A percentile compares a stretch with the other conserved stretches of the same genome.
These are phyloP conservation scores for Metacarcinus magister DNA, from an alignment of 2,888 invertebrate genomes.

Conservation along the genomic window DNA sequence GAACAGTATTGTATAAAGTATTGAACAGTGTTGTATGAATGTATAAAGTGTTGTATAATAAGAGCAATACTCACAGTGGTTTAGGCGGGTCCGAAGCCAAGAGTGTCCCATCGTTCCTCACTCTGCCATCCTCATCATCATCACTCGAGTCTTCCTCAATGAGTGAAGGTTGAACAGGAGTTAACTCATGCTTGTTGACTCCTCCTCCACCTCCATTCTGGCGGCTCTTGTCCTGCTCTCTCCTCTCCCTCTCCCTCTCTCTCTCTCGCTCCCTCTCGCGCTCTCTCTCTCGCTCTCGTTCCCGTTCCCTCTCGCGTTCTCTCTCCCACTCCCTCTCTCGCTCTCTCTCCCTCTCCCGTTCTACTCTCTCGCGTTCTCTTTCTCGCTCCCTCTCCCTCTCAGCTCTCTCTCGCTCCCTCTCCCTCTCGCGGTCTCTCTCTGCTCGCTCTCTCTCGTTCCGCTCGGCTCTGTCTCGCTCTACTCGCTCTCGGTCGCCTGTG, in stretches of 20 bases:
- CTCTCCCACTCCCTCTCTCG: constrained; percentile 34
- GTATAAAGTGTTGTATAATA: not conserved
- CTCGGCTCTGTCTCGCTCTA: constrained; percentile 61
- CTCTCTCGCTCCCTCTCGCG: constrained; percentile 66
- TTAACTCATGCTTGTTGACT: constrained; percentile 80
- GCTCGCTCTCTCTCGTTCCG: constrained; percentile 72
- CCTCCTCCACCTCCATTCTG: constrained; percentile 82
- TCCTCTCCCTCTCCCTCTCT: constrained; percentile 70
- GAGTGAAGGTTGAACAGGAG: constrained; percentile 87
- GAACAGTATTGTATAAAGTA: no score
- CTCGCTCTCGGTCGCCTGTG: constrained; percentile 67
- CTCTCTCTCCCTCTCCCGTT: constrained; percentile 69
- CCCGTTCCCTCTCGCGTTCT: constrained; percentile 64
- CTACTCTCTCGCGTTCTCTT: constrained; percentile 40
- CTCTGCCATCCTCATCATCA: constrained; percentile 86
- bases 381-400: constrained; percentile 70
- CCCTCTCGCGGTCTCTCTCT: constrained; percentile 71
- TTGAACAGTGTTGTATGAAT: no score
- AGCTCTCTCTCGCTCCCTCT: constrained; percentile 70
- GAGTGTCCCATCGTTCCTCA: constrained; percentile 96
- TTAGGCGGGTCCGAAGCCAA: constrained; percentile 98
- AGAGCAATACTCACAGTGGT: constrained; percentile 92
- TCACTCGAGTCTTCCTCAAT: constrained; percentile 84
- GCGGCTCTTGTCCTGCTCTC: constrained; percentile 79
- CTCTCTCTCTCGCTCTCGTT: constrained; percentile 67